Base-by-base conservation (phyloP, 2,113 vertebrate genomes). In the Hydropotes inermis region DNA sequence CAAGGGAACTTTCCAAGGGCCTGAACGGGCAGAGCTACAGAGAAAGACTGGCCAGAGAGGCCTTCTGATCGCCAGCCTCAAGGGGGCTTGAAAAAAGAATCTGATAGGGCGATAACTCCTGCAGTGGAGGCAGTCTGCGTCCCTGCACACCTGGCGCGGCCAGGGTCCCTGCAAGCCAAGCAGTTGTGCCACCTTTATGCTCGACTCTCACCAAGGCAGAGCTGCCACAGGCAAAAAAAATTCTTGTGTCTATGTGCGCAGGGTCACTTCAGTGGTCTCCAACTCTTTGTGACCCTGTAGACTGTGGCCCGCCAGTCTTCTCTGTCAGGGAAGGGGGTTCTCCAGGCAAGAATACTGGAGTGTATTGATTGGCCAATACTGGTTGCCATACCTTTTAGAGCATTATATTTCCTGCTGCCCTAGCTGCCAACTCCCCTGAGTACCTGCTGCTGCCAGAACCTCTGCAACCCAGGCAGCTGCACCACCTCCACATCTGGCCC, bases 111-210 rank as follows among this genome's bases (percentile, higher is more conserved):
- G 15, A 0, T 5, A 2, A 5, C n/a, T 2, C 4, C n/a, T 11
- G 17, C 17, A 36, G 16, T 2, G n/a, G 17, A 21, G 64, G 17
- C 64, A 36, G 33, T 5, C 64, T 5, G n/a, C 64, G 0, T 19
- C 64, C n/a, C n/a, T 11, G 64, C 64, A n/a, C 0, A 1, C 7
- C 8, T 19, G n/a, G 64, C 0, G 9, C 1, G 1, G 17, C 64
- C 33, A 5, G 64, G 16, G 64, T n/a, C 64, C 64, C 64, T 67
- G 64, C 33, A n/a, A n/a, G 64, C 33, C n/a, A 11, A 21, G 64
- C n/a, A 10, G 2, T 0, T 2, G 17, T 19, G 0, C 64, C 17
- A 11, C 17, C n/a, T 36, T 70, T n/a, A 2, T 4, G 0, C 64
- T 36, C 64, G 1, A 2, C 64, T 11, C 64, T 21, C 64, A 21